Base-by-base conservation (phyloP, 2,113 vertebrate species). In the Caranx melampygus region DNA sequence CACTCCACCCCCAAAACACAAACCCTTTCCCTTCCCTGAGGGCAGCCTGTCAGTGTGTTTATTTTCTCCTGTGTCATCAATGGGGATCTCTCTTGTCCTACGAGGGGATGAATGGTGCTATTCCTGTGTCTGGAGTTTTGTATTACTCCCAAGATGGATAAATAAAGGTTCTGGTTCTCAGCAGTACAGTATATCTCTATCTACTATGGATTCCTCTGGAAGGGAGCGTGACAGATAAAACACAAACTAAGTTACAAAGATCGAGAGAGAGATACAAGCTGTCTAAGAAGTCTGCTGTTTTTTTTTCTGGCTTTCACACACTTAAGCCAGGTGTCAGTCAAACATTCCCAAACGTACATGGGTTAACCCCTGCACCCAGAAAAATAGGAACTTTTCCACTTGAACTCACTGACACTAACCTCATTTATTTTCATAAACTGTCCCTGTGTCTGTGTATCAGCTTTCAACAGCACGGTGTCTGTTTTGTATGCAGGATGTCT, bases 1-100 rank as follows among this genome's bases (percentile, higher is more conserved):
- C 11, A 54, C 51, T 26, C 31, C 20, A 52, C 65, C 13, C 31
- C 37, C 37, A 7, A 45, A 44, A 21, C 21, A 65, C 4, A 12
- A 45, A 7, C 65, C 64, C 71, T 75, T 83, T 87, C 79, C 85
- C 62, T 82, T 81, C 84, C 84, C 90, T 3, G 68, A 86, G 89
- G 90, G 85, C 72, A 44, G 71, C 78, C 88, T 87, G 90, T 87
- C 87, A 85, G 68, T 82, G 63, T 91, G 91, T 93, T 93, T 93
- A 89, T 93, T 91, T 92, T 91, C 67, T 34, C 61, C 69, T 20
- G 84, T 93, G 88, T 93, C 91, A 91, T 87, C 87, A 85, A 79
- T 79, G 71, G 77, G 73, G 58, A 89, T 88, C 85, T 84, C 64
- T 83, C 81, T 86, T 85, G 65, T 84, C 84, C 70, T 79, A 60